phyloP scores from a whole-genome alignment of 2,113 vertebrate genomes.

The Nyctereutes procyonoides region DNA sequence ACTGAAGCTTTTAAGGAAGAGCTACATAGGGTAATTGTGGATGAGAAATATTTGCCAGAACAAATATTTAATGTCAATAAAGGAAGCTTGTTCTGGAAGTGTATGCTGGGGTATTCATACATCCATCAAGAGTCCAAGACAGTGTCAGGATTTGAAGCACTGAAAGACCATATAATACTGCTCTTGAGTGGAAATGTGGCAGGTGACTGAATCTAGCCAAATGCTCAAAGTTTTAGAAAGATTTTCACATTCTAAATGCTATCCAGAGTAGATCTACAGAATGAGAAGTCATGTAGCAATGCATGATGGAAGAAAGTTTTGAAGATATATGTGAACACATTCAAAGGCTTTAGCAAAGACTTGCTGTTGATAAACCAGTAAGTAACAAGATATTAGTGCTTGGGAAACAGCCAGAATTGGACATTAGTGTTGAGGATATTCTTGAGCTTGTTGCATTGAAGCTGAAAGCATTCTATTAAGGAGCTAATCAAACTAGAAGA shows the following conservation, averaged over 20 bases:
- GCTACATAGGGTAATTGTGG: background rate
- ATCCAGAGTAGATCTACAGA: background rate
- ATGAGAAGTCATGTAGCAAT: background rate
- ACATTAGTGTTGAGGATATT: background rate
- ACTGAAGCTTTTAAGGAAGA: background rate
- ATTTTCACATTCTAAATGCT: background rate
- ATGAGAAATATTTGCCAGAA: background rate
- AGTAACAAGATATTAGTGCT: background rate
- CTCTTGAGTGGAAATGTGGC: background rate
- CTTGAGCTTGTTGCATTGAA: background rate
- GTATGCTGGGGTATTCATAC: background rate
- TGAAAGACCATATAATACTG: background rate
- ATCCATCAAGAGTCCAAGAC: background rate
- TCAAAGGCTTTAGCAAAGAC: background rate
- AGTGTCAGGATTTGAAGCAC: background rate
- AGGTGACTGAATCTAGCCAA: background rate
- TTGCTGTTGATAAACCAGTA: background rate
- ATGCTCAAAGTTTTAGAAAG: background rate
- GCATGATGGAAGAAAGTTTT: background rate
- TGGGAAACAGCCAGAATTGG: background rate
- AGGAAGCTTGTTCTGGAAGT: background rate
- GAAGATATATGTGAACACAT: background rate
- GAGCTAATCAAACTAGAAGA: background rate
- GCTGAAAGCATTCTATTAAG: background rate
- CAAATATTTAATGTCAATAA: background rate